Evolutionary conservation across 2,888 invertebrate species (phyloP).

Genomic region (Thereva nobilitata): DNA sequence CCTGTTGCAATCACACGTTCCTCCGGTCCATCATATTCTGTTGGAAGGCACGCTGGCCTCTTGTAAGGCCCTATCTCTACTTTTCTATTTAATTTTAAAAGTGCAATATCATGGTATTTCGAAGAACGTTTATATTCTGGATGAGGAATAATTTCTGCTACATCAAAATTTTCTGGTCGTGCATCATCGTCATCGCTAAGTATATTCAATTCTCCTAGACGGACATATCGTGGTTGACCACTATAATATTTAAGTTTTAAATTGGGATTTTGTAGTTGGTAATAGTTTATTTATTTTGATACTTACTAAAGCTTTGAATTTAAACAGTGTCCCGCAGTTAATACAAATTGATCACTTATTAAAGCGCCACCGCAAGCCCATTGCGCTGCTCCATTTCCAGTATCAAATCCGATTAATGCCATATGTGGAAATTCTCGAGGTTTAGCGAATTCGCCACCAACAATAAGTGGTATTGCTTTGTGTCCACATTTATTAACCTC

Average conservation of each 20-base stretch:
- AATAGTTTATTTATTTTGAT: conserved; percentile 1
- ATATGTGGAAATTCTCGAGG: conserved; percentile 53
- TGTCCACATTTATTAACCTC: conserved; percentile 43
- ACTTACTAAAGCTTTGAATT: conserved; percentile 42
- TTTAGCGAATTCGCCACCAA: conserved; percentile 49
- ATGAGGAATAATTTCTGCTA: conserved; percentile 51
- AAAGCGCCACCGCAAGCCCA: conserved; percentile 63
- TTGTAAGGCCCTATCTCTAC: conserved; percentile 56
- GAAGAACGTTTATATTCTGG: conserved; percentile 53
- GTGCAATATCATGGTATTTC: conserved; percentile 62
- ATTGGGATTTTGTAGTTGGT: background rate
- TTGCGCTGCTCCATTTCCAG: conserved; percentile 18
- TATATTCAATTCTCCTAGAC: conserved; percentile 52
- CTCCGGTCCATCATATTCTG: conserved; percentile 41
- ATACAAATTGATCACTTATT: conserved; percentile 60
- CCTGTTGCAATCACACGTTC: conserved; percentile 58
- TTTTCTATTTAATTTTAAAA: conserved; percentile 56
- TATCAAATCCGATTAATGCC: conserved; percentile 47
- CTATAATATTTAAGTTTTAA: conserved; percentile 42
- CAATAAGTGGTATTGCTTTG: conserved; percentile 57
- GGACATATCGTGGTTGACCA: conserved; percentile 48
- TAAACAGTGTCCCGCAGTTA: conserved; percentile 65
- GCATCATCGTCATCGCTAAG: conserved; percentile 49
- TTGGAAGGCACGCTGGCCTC: conserved; percentile 60
- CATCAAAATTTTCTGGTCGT: conserved; percentile 49